These are phyloP conservation scores for Remorina albescens DNA, from an alignment of 2,797 vertebrate genomes.

Conservation along the genomic window DNA sequence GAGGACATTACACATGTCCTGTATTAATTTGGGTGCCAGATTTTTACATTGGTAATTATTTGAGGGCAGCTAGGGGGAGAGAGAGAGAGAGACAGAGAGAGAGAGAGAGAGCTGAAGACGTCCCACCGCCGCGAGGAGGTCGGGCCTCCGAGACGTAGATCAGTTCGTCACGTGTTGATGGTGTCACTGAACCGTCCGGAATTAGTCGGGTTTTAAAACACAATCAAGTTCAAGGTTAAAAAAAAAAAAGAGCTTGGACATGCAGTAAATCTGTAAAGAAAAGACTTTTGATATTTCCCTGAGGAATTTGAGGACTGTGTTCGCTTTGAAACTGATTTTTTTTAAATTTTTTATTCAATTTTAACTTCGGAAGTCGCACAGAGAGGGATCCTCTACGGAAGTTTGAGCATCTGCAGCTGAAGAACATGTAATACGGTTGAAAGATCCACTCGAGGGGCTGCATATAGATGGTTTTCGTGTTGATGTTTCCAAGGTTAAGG, in stretches of 20 bases:
- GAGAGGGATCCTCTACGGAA: not conserved
- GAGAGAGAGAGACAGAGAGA: constrained; percentile 28
- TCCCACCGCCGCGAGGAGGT: constrained; percentile 41
- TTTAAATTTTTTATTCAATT: too few species aligned
- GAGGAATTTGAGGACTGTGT: not conserved
- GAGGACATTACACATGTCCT: constrained; percentile 88
- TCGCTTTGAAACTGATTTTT: not conserved
- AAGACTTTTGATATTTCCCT: not conserved
- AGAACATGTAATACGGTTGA: not conserved
- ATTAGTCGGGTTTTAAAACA: not conserved
- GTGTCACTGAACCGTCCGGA: not conserved
- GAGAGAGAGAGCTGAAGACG: constrained; percentile 42
- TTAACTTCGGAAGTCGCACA: too few species aligned
- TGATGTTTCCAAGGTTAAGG: not conserved
- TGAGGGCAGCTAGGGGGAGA: constrained; percentile 68
- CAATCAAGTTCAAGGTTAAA: not conserved
- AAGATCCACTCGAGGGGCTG: not conserved
- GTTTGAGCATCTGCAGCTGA: not conserved
- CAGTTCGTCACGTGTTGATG: constrained; percentile 6
- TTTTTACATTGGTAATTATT: constrained; percentile 88
- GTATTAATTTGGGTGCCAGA: constrained; percentile 85
- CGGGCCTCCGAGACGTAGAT: not conserved
- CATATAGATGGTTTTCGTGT: not conserved
- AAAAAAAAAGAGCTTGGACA: not conserved
- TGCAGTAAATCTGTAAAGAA: not conserved